Evolutionary conservation across 2,888 invertebrate species (phyloP).

Genomic region (Mimachlamys varia): DNA sequence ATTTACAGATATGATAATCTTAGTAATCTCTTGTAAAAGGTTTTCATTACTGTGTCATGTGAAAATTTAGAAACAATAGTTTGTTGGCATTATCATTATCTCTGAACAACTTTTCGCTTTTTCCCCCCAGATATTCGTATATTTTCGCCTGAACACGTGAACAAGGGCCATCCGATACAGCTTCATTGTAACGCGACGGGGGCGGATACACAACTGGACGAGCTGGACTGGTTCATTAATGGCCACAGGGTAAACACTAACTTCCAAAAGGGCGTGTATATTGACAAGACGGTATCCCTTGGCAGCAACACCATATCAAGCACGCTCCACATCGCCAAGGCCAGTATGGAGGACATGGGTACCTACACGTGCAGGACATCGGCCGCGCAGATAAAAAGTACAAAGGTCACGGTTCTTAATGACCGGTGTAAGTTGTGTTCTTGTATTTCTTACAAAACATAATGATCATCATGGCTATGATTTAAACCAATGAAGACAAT

Average conservation of each 20-base stretch:
- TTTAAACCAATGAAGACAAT: no score
- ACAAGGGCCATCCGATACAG: slow-evolving; percentile 44
- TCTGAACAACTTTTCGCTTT: background rate
- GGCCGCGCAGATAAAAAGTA: slow-evolving; percentile 39
- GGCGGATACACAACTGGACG: slow-evolving; percentile 46
- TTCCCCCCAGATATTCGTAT: slow-evolving; percentile 41
- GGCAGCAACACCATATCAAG: slow-evolving; percentile 46
- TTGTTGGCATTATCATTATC: background rate
- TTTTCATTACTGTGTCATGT: background rate
- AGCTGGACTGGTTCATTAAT: slow-evolving; percentile 50
- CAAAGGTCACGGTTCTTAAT: slow-evolving; percentile 44
- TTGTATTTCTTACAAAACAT: background rate
- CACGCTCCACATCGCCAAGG: slow-evolving; percentile 44
- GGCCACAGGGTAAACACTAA: slow-evolving; percentile 44
- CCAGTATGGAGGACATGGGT: slow-evolving; percentile 45
- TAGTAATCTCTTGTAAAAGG: no score
- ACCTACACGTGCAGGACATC: slow-evolving; percentile 48
- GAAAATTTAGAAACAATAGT: background rate
- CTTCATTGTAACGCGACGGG: slow-evolving; percentile 49
- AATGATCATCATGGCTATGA: no score
- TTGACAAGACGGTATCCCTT: slow-evolving; percentile 46
- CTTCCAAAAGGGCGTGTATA: slow-evolving; percentile 44
- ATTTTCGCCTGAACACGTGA: slow-evolving; percentile 42
- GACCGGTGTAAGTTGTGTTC: background rate
- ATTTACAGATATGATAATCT: background rate